Evolutionary conservation across 2,113 vertebrate species (phyloP), one percentile per base, ranked within the genome.

Genomic region (Lasiurus cinereus): DNA sequence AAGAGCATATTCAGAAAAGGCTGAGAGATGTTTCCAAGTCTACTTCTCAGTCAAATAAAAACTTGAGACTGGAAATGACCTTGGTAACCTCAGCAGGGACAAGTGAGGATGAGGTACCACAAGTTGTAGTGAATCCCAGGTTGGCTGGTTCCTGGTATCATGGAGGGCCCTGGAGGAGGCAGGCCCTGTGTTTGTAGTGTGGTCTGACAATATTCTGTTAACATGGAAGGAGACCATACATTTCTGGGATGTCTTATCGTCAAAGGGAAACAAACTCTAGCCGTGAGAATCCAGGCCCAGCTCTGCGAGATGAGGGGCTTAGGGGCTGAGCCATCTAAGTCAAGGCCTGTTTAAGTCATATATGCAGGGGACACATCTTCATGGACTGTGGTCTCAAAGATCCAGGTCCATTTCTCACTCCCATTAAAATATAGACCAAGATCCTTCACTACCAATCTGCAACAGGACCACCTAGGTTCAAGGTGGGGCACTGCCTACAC

Each of bases 1-100:
- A 93, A 94, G 66, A 88, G 29, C 22, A 80, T 48, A 77, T 94
- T 94, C 83, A 78, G 36, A 83, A 93, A 92, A 91, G 54, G 87
- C 19, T 43, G 31, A 43, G 15, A 31, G 36, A 91, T 56, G 83
- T 67, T 56, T 85, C n/a, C 50, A 83, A 70, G 33, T 27, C 36
- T 31, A 69, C 31, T 72, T 91, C 56, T 79, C 82, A 24, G 76
- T 50, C 27, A 96, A 74, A 84, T 69, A 31, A 91, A 93, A 76
- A 67, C 36, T 64, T 9, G 31, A 84, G 11, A 79, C 11, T 52
- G 29, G 67, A 82, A 73, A 93, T 74, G 24, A 79, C 36, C 59
- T 36, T 50, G 59, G 86, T 73, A 80, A 84, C 36, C 64, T 66
- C 29, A 39, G 8, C 3, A 77, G 69, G 83, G 33, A 83, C 9